Percentiles rank a stretch among this genome's conserved stretches.
These are phyloP conservation scores for Lasioglossum calceatum DNA, from an alignment of 2,888 invertebrate species.

Conservation along the genomic window DNA sequence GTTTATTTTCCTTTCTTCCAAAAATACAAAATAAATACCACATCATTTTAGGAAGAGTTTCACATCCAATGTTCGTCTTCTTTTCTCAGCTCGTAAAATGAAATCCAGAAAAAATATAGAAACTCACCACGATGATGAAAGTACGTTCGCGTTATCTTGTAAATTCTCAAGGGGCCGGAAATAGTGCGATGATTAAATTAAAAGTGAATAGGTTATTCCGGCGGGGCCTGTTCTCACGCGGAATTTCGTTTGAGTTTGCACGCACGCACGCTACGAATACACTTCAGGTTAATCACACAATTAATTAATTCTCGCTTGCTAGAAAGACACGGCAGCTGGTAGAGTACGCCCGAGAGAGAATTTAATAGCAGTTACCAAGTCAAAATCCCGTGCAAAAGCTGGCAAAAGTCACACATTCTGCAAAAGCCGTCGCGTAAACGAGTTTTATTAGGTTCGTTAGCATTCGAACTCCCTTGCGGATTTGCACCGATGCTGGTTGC, in stretches of 20 bases:
- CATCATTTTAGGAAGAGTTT: neutral
- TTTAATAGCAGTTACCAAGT: neutral
- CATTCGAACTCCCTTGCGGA: neutral
- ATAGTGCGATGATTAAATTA: neutral
- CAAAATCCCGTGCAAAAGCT: slow-evolving; percentile 20
- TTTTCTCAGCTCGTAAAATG: neutral
- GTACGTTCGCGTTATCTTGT: neutral
- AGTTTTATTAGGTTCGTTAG: neutral
- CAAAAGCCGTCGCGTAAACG: slow-evolving; percentile 11
- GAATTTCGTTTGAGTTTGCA: neutral
- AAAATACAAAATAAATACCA: neutral
- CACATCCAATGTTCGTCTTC: neutral
- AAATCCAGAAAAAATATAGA: neutral
- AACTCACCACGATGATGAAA: neutral
- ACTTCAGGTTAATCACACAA: neutral
- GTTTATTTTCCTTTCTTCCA: neutral
- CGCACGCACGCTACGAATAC: neutral
- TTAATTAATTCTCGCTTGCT: neutral
- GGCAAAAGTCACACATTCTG: neutral
- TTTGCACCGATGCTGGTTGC: neutral
- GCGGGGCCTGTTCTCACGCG: neutral
- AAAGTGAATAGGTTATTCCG: neutral
- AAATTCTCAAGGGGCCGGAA: neutral
- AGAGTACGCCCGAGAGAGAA: neutral
- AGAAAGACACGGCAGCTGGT: neutral